Conservation (phyloP, 2,113 vertebrate genomes). For the Oryctolagus cuniculus region DNA sequence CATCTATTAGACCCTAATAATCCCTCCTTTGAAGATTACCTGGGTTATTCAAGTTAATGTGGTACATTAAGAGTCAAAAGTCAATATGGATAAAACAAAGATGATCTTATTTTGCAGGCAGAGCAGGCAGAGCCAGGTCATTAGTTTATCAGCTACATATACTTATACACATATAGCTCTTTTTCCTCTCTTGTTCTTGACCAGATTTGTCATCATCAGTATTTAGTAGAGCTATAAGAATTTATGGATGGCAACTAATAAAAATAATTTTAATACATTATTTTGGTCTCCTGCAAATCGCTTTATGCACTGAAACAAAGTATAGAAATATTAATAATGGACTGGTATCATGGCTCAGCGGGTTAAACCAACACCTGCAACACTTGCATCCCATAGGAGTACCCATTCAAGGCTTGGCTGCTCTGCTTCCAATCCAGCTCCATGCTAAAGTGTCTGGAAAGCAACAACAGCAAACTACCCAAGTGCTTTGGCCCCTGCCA, state of each 20-base stretch:
- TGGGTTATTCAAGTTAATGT: neutral
- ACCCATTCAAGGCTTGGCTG: too few species aligned
- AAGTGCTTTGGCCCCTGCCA: too few species aligned
- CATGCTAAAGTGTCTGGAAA: too few species aligned
- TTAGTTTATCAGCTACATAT: neutral
- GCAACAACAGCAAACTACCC: too few species aligned
- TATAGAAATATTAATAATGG: neutral
- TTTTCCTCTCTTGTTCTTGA: neutral
- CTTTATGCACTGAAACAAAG: neutral
- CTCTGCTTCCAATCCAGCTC: too few species aligned
- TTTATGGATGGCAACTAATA: neutral
- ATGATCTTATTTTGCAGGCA: neutral
- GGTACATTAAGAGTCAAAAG: neutral
- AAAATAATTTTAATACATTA: neutral
- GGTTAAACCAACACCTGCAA: too few species aligned
- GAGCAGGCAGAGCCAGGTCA: neutral
- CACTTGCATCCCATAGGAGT: too few species aligned
- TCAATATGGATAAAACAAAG: neutral
- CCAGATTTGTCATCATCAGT: neutral
- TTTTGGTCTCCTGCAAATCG: neutral
- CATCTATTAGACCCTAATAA: neutral
- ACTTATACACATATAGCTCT: neutral
- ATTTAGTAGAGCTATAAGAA: neutral
- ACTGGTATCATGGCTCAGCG: too few species aligned
- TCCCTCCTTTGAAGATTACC: neutral